Base-by-base conservation (phyloP, 2,888 invertebrate species). In the Hydropsyche betteni region DNA sequence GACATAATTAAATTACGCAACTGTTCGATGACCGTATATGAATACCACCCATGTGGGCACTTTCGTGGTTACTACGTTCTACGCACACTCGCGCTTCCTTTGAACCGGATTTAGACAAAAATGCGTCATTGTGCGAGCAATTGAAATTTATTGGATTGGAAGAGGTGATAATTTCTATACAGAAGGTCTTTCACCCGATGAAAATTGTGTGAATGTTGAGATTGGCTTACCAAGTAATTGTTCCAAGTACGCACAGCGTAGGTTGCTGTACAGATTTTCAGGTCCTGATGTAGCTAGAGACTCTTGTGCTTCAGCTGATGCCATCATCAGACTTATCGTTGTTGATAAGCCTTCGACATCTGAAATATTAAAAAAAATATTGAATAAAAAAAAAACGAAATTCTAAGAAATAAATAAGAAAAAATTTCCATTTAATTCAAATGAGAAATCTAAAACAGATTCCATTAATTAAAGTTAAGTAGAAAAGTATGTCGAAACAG, bases 261-360 rank as follows among this genome's bases (percentile, higher is more conserved):
- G 86, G 80, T 87, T 86, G 81, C 86, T 85, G 83, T 88, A 88
- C 81, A 86, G 82, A 76, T 79, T 82, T 80, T 82, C 81, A 12
- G 83, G 81, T 53, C 82, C 81, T 81, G 81, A 84, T 78, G 83
- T 85, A 82, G 81, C 86, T 79, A 85, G 83, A 80, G 84, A 82
- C 79, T 81, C 83, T 81, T 70, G 83, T 81, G 77, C 84, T 84
- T 78, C 85, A 79, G 68, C 83, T 82, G 74, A 83, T 6, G 76
- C 75, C 78, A 79, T 86, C 91, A 92, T 91, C 79, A 92, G 84
- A 82, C 90, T 91, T 82, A 92, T 85, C 83, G 90, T 89, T 69
- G 91, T 91, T 80, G 92, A 91, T 81, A 92, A 87, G 83, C 92
- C 92, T 83, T 92, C 91, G 80, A 91, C 90, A 84, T 92, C 92